These are phyloP conservation scores for Oophaga pumilio DNA, from an alignment of 2,113 vertebrate species.

Conservation along the genomic window DNA sequence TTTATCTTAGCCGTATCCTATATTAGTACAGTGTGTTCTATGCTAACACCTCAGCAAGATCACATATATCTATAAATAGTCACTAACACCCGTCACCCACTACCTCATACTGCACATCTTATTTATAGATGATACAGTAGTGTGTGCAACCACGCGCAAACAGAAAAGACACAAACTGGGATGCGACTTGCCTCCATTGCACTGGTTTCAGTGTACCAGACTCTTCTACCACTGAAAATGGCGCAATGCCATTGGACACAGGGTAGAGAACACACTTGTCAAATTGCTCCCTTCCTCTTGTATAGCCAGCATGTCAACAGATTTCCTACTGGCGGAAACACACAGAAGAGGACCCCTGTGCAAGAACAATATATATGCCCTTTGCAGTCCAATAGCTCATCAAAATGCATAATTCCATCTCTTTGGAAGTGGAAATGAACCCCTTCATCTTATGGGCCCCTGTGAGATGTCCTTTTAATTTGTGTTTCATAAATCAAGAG, in stretches of 20 bases:
- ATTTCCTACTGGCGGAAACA: no score
- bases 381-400: no score
- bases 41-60: conserved; percentile 55
- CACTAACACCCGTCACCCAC: conserved; percentile 56
- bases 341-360: no score
- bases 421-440: no score
- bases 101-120: conserved; percentile 48
- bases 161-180: neutral
- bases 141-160: conserved; percentile 15
- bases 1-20: conserved; percentile 34
- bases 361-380: no score
- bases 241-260: neutral
- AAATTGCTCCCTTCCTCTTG: neutral
- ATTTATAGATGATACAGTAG: conserved; percentile 51
- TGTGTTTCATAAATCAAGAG: no score
- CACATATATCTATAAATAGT: conserved; percentile 55
- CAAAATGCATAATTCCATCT: no score
- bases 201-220: neutral
- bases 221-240: neutral
- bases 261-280: neutral
- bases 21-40: conserved; percentile 49
- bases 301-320: no score
- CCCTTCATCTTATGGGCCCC: no score
- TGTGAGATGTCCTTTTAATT: no score
- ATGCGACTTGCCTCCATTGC: neutral